phyloP scores from a whole-genome alignment of 2,113 vertebrate genomes.

The Diadophis punctatus region DNA sequence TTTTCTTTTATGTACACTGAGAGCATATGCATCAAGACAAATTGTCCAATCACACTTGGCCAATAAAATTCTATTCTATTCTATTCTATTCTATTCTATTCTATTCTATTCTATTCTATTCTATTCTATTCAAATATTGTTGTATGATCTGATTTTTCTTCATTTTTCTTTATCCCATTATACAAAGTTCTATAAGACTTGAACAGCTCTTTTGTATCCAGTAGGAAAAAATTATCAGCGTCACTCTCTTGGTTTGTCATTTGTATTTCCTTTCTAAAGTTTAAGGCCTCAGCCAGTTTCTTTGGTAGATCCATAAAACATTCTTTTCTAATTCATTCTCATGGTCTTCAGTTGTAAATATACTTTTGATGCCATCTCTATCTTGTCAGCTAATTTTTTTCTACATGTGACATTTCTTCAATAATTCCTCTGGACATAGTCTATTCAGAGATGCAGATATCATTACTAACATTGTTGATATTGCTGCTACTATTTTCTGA shows the following conservation, averaged over 20 bases:
- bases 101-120: too few relatives aligned
- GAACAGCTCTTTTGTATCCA: background rate
- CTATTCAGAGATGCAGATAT: background rate
- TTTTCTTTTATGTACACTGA: too few relatives aligned
- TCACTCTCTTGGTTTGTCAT: background rate
- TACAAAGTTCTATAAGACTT: background rate
- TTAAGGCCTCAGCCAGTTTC: background rate
- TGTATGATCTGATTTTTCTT: background rate
- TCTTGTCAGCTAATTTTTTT: background rate
- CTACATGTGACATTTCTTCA: background rate
- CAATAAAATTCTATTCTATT: too few relatives aligned
- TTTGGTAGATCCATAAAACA: background rate
- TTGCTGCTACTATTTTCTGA: background rate
- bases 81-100: too few relatives aligned
- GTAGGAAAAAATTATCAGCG: background rate
- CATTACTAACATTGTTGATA: background rate
- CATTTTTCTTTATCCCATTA: background rate
- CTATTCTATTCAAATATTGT: background rate
- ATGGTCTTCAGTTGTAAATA: background rate
- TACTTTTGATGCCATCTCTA: background rate
- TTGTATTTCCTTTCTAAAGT: background rate
- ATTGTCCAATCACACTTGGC: too few relatives aligned
- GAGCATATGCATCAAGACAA: too few relatives aligned
- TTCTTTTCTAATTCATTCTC: background rate
- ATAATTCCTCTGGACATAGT: background rate